Evolutionary conservation across 1,140 invertebrate species (phyloP), one percentile per base, ranked within the genome.

Genomic region (Euborellia annulipes): DNA sequence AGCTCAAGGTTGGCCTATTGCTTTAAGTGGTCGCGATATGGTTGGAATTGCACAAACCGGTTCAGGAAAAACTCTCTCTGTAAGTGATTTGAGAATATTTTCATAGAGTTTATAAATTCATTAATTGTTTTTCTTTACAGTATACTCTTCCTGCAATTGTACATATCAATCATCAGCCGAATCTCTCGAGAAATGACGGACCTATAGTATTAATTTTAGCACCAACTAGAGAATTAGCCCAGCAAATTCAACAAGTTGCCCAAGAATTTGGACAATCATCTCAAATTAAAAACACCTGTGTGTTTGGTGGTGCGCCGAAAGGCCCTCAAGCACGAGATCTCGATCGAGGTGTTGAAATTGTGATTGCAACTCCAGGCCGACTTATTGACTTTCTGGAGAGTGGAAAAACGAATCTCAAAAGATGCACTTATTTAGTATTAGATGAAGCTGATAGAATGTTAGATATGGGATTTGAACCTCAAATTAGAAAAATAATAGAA

Each of bases 391-490:
- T 93, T 52, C 62, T 94, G 20, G 85, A 91, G 57, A 72, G 76
- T 50, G 77, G 79, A 21, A 88, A 82, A 27, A 93, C 88, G 2
- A 93, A 89, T 62, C 65, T 96, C 61, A 59, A 76, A 73, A 48
- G 87, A 23, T 86, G 83, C 55, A 92, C 88, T 14, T 96, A 91
- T 57, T 64, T 96, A 36, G 91, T 95, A 13, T 64, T 96, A 43
- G 91, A 96, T 61, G 91, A 96, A 63, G 91, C 91, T 19, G 91
- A 95, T 60, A 70, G 91, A 32, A 95, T 95, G 91, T 66, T 95
- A 48, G 91, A 95, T 59, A 94, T 95, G 89, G 90, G 90, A 21
- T 95, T 95, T 61, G 91, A 95, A 60, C 90, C 90, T 0, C 90
- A 95, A 63, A 95, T 95, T 57, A 71, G 88, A 36, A 91, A 92